Evolutionary conservation across 2,797 vertebrate species (phyloP).

Genomic region (Diplodus sargus): DNA sequence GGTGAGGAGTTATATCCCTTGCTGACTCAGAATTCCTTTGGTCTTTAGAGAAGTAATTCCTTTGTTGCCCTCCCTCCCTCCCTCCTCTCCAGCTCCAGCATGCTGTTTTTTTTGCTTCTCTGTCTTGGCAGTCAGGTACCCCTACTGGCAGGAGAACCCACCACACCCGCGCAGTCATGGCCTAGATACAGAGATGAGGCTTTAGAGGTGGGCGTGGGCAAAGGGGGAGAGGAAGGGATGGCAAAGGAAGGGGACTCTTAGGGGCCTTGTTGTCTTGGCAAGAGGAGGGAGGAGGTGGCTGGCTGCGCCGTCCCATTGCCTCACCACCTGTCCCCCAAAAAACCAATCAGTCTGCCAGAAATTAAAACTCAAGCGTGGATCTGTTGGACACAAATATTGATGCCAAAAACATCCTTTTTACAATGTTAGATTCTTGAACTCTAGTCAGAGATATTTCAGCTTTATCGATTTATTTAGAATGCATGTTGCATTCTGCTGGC

Average conservation of each 20-base stretch:
- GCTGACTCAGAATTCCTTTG: slow-evolving; percentile 81
- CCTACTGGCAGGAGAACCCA: slow-evolving; percentile 73
- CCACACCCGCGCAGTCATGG: slow-evolving; percentile 73
- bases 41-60: slow-evolving; percentile 67
- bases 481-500: background rate
- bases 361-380: slow-evolving; percentile 56
- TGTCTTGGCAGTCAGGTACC: slow-evolving; percentile 72
- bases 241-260: slow-evolving; percentile 62
- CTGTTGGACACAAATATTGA: slow-evolving; percentile 39
- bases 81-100: background rate
- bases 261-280: slow-evolving; percentile 77
- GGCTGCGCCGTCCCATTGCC: slow-evolving; percentile 78
- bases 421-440: slow-evolving; percentile 20
- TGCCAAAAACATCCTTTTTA: slow-evolving; percentile 36
- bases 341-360: slow-evolving; percentile 58
- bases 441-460: background rate
- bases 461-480: slow-evolving; percentile 2
- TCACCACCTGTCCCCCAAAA: slow-evolving; percentile 81
- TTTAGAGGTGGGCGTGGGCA: slow-evolving; percentile 63
- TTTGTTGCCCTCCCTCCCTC: slow-evolving; percentile 63
- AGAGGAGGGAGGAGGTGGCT: slow-evolving; percentile 71
- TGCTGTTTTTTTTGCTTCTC: slow-evolving; percentile 43
- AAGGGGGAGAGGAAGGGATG: slow-evolving; percentile 52
- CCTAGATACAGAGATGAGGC: slow-evolving; percentile 68
- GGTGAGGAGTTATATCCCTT: slow-evolving; percentile 55